These are phyloP conservation scores for Lepidocyrtinus sp. DNA, from an alignment of 2,888 invertebrate genomes.

Conservation along the genomic window DNA sequence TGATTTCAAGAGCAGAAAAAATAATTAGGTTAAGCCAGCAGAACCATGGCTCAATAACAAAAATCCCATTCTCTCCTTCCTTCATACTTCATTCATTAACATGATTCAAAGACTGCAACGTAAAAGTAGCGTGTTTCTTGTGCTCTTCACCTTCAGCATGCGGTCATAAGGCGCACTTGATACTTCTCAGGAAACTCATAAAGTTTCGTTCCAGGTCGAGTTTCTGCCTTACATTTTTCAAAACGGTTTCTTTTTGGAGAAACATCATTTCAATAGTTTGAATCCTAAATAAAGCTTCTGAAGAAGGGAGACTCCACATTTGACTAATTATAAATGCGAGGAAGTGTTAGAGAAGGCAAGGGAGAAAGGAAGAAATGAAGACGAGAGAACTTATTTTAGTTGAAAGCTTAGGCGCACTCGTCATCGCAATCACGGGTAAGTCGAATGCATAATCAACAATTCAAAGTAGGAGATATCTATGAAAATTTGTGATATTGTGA, in stretches of 20 bases:
- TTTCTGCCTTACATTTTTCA: too few relatives aligned
- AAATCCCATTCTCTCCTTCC: too few relatives aligned
- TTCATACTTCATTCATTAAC: constrained; percentile 47
- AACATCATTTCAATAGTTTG: too few relatives aligned
- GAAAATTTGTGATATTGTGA: too few relatives aligned
- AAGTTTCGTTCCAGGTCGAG: too few relatives aligned
- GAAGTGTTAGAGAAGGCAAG: constrained; percentile 13
- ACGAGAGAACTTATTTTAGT: constrained; percentile 48
- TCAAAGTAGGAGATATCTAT: too few relatives aligned
- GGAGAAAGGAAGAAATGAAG: constrained; percentile 42
- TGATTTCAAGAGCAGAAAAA: neutral
- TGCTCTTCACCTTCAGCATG: constrained; percentile 28
- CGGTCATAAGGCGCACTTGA: constrained; percentile 38
- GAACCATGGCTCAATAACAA: constrained; percentile 8
- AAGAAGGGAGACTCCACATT: too few relatives aligned
- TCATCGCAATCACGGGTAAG: constrained; percentile 52
- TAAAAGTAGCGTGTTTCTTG: neutral
- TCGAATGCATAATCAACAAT: too few relatives aligned
- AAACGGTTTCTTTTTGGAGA: too few relatives aligned
- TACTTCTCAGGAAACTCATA: too few relatives aligned
- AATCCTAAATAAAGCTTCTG: too few relatives aligned
- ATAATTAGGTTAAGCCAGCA: constrained; percentile 31
- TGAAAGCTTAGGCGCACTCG: constrained; percentile 51
- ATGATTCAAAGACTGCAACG: constrained; percentile 33
- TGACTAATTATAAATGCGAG: neutral